Evolutionary conservation across 2,113 vertebrate species (phyloP).

Genomic region (Vidua macroura): DNA sequence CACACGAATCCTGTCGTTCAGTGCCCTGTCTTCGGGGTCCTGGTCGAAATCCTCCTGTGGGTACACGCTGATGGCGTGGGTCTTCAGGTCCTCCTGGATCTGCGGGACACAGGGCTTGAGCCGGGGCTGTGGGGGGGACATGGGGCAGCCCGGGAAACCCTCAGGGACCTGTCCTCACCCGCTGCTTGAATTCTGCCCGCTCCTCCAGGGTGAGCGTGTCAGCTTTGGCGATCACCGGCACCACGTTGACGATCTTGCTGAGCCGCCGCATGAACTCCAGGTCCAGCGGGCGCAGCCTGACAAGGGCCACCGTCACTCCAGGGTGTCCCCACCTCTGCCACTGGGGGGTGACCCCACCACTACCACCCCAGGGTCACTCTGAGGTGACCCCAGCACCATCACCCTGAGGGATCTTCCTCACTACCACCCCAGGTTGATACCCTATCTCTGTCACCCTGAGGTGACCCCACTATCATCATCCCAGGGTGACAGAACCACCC

Average conservation of each 20-base stretch:
- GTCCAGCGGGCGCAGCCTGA: conserved; percentile 87
- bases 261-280: conserved; percentile 88
- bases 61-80: conserved; percentile 85
- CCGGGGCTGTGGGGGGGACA: accelerated
- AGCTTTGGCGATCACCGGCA: conserved; percentile 87
- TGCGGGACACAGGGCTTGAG: conserved; percentile 22
- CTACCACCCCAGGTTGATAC: not conserved
- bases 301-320: not conserved
- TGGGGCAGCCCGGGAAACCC: accelerated
- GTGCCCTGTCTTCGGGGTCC: conserved; percentile 79
- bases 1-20: conserved; percentile 92
- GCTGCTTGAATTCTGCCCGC: conserved; percentile 84
- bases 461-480: too few relatives aligned
- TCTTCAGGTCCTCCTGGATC: conserved; percentile 88
- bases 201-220: conserved; percentile 90
- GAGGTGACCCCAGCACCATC: not conserved
- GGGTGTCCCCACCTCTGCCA: not conserved
- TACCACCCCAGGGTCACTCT: not conserved
- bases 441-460: not conserved
- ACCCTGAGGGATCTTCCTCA: not conserved
- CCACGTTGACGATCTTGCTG: conserved; percentile 86
- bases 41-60: conserved; percentile 89
- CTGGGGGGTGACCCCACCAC: not conserved
- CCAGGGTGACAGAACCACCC: not conserved
- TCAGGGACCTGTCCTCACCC: conserved; percentile 62